Evolutionary conservation across 2,113 vertebrate genomes (phyloP).

Genomic region (Atlantisia rogersi): DNA sequence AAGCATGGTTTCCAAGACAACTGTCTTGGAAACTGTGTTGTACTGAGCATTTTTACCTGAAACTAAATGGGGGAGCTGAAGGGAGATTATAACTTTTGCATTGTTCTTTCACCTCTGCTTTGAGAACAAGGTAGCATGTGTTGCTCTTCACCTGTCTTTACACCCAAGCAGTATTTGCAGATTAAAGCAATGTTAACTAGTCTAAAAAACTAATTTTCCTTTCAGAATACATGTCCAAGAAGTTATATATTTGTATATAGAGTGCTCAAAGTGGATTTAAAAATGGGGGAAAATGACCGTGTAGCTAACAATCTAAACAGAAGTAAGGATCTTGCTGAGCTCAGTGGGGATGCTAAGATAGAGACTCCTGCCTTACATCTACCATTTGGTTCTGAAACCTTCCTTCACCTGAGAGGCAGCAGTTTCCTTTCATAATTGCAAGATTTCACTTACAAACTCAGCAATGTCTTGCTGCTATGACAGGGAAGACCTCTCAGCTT

Average conservation of each 20-base stretch:
- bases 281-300: not conserved
- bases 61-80: not conserved
- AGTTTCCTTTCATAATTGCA: not conserved
- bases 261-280: not conserved
- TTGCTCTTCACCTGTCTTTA: not conserved
- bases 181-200: not conserved
- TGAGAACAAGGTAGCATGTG: not conserved
- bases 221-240: accelerated
- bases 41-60: not conserved
- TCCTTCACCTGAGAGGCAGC: not conserved
- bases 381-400: not conserved
- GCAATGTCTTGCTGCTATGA: not conserved
- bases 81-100: not conserved
- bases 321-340: not conserved
- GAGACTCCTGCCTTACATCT: not conserved
- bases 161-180: not conserved
- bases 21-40: not conserved
- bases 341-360: not conserved
- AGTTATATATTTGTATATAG: not conserved
- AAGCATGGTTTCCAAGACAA: constrained; percentile 9
- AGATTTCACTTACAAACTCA: constrained; percentile 2
- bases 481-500: constrained; percentile 15
- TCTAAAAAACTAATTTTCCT: not conserved
- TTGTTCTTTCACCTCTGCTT: not conserved
- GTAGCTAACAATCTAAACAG: not conserved